Base-by-base conservation (phyloP, 2,113 vertebrate genomes). In the Cyprinus carpio region DNA sequence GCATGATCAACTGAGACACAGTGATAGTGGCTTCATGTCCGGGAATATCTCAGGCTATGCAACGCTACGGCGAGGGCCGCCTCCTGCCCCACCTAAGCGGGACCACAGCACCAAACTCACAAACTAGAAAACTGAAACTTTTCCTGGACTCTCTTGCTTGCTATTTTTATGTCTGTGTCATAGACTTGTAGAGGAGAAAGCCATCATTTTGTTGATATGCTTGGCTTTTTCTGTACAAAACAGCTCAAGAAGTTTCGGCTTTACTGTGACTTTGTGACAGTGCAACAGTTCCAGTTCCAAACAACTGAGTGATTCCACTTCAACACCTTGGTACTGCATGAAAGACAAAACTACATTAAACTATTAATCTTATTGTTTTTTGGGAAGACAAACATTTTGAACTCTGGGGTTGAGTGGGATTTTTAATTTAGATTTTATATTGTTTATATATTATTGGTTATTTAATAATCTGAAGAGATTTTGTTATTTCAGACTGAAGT, bases 61-160 rank as follows among this genome's bases (percentile, higher is more conserved):
- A 94, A 99, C 98, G 0, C 86, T 99, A 90, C 94, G 97, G 89
- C 94, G 97, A 79, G 98, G 98, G 18, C 97, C 98, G 0, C 98
- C 98, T 0, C 97, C 98, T 0, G 94, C 98, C 0, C 98, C 98
- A 10, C 98, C 98, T 6, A 99, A 99, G 85, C 95, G 98, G 89
- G 98, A 98, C 93, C 95, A 98, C 87, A 93, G 89, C 87, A 99
- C 98, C 91, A 99, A 99, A 94, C 96, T 99, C 46, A 99, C 97
- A 82, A 82, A 86, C 81, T 85, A 87, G 72, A 81, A 25, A 67
- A 69, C 25, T 62, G 60, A 7, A 54, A 34, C 54, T 7, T 62
- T 58, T 46, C 37, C 43, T 27, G 31, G 54, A 49, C 69, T 16
- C n/a, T 49, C 16, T 51, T 85, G 71, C 58, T 75, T 54, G 46